phyloP scores from a whole-genome alignment of 1,140 invertebrate genomes.

The Trinorchestia longiramus region DNA sequence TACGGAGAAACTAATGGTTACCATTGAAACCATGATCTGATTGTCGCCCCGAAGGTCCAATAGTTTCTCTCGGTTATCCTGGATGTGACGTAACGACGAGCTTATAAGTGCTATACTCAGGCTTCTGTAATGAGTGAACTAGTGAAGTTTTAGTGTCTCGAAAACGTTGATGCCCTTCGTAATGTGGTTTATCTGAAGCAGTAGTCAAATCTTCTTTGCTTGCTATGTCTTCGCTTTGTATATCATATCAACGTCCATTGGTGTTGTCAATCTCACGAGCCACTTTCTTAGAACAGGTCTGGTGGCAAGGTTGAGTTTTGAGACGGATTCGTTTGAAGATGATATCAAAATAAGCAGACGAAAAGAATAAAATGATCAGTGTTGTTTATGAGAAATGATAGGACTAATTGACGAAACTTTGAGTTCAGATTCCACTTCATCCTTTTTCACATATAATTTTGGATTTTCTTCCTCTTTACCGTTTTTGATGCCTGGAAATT shows the following conservation, averaged over 20 bases:
- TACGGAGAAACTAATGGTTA: slow-evolving; percentile 38
- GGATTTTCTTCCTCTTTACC: not conserved
- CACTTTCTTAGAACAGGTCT: not conserved
- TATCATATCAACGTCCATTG: slow-evolving; percentile 31
- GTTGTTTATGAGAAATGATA: not conserved
- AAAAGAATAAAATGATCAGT: not conserved
- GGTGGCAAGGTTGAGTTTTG: not conserved
- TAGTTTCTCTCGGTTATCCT: not conserved
- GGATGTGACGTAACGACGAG: slow-evolving; percentile 26
- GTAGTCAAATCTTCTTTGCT: not conserved
- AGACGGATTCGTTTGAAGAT: not conserved
- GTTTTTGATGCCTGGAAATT: not conserved
- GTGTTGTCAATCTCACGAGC: slow-evolving; percentile 13
- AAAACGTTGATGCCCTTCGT: not conserved
- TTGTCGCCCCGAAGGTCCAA: not conserved
- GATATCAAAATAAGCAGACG: not conserved
- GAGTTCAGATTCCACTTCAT: no score
- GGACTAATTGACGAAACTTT: not conserved
- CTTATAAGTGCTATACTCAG: not conserved
- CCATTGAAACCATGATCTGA: slow-evolving; percentile 7
- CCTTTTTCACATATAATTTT: not conserved
- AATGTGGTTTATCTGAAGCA: not conserved
- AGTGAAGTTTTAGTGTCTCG: not conserved
- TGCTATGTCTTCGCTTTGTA: not conserved
- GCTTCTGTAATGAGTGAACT: not conserved